A percentile compares a stretch with the other conserved stretches of the same genome.
These are phyloP conservation scores for Diadophis punctatus DNA, from an alignment of 2,113 vertebrate species.

Conservation along the genomic window DNA sequence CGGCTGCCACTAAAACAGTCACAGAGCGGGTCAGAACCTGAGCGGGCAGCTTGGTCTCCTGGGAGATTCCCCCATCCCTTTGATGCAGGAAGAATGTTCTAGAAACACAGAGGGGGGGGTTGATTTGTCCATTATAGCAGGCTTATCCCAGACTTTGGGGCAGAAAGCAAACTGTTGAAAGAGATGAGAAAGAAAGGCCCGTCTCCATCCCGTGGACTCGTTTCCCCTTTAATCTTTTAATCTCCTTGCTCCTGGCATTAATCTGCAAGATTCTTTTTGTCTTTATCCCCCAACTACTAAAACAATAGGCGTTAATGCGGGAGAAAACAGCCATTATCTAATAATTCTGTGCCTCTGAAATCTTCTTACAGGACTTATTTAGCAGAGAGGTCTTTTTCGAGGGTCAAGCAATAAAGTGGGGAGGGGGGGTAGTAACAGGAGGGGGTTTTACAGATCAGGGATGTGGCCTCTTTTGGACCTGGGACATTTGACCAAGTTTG, in stretches of 20 bases:
- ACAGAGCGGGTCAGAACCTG: not conserved
- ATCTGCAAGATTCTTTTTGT: constrained; percentile 19
- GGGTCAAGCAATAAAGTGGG: fast-evolving
- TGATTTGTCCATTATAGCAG: not conserved
- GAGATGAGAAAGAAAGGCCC: not conserved
- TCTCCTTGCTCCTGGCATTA: constrained; percentile 61
- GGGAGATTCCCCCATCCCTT: not conserved
- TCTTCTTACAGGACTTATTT: not conserved
- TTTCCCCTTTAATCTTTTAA: constrained; percentile 59
- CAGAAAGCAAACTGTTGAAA: not conserved
- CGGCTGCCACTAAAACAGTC: not conserved
- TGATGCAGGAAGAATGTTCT: constrained; percentile 37
- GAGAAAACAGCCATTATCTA: constrained; percentile 28
- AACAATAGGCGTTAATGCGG: not conserved
- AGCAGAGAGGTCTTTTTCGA: fast-evolving
- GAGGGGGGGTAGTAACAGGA: not conserved
- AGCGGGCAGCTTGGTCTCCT: not conserved
- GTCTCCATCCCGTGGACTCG: constrained; percentile 21
- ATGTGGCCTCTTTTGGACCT: too few relatives aligned
- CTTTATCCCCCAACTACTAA: constrained; percentile 20
- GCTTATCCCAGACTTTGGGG: constrained; percentile 4
- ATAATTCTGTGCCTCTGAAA: not conserved
- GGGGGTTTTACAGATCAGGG: not conserved
- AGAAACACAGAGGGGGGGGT: constrained; percentile 28
- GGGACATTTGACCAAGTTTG: not conserved